Percentiles rank a stretch among this genome's conserved stretches.
Conservation (phyloP, 1,140 invertebrate genomes). For the Zeugodacus cucurbitae region DNA sequence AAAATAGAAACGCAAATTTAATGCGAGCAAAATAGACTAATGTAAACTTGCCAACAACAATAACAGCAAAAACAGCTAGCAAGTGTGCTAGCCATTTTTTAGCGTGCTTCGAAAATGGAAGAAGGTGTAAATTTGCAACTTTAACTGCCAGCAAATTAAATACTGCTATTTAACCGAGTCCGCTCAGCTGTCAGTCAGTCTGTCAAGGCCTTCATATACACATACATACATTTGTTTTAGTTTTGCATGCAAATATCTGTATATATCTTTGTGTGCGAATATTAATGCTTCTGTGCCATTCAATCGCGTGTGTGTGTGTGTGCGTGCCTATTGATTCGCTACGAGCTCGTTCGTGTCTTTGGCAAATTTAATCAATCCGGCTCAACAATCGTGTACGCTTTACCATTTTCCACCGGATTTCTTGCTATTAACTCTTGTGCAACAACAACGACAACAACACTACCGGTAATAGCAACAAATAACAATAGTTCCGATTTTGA, state of each 20-base stretch:
- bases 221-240: background rate
- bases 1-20: constrained; percentile 17
- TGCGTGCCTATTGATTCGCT: background rate
- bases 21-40: background rate
- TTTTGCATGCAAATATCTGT: background rate
- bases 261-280: no score
- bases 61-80: background rate
- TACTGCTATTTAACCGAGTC: background rate
- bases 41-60: background rate
- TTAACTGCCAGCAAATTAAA: background rate
- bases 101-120: background rate
- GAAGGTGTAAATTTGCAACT: constrained; percentile 9
- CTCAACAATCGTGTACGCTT: constrained; percentile 10
- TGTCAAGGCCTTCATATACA: background rate
- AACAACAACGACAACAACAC: background rate
- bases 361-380: constrained; percentile 29
- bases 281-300: no score
- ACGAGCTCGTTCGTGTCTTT: background rate
- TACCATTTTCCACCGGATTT: background rate
- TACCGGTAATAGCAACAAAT: background rate
- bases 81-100: background rate
- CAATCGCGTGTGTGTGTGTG: no score
- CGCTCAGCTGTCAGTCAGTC: constrained; percentile 9
- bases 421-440: background rate
- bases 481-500: constrained; percentile 29